Evolutionary conservation across 2,888 invertebrate species (phyloP).

Genomic region (Lamellibrachia columna): DNA sequence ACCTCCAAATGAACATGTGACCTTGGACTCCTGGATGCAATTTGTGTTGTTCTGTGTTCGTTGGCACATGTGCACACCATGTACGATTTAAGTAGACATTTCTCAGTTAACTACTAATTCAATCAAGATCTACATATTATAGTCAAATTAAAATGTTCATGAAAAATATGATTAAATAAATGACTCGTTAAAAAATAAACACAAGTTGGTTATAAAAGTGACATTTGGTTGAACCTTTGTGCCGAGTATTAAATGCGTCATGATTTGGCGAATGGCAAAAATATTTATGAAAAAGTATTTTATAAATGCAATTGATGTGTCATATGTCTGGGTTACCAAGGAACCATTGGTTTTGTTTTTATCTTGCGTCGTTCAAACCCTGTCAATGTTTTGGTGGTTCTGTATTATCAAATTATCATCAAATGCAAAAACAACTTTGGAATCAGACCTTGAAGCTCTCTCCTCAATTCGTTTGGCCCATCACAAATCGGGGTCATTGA

Average conservation of each 20-base stretch:
- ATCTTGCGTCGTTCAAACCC: not conserved
- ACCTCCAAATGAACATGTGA: not conserved
- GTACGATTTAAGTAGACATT: not conserved
- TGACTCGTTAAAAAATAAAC: not conserved
- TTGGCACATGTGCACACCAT: not conserved
- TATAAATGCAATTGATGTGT: not conserved
- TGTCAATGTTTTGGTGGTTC: not conserved
- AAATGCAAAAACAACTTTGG: not conserved
- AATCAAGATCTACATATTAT: not conserved
- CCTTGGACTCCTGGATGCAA: not conserved
- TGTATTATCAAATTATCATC: not conserved
- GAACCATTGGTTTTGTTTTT: not conserved
- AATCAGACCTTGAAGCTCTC: not conserved
- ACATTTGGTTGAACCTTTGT: no score
- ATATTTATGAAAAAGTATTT: not conserved
- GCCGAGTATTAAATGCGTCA: no score
- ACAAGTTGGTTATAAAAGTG: no score
- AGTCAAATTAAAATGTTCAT: not conserved
- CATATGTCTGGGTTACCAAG: slow-evolving; percentile 8
- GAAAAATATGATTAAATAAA: not conserved
- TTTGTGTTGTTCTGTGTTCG: not conserved
- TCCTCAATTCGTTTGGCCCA: no score
- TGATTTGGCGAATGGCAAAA: not conserved
- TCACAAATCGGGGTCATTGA: no score
- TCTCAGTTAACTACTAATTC: not conserved